Evolutionary conservation across 2,797 vertebrate genomes (phyloP).

Genomic region (Eospalax fontanierii): DNA sequence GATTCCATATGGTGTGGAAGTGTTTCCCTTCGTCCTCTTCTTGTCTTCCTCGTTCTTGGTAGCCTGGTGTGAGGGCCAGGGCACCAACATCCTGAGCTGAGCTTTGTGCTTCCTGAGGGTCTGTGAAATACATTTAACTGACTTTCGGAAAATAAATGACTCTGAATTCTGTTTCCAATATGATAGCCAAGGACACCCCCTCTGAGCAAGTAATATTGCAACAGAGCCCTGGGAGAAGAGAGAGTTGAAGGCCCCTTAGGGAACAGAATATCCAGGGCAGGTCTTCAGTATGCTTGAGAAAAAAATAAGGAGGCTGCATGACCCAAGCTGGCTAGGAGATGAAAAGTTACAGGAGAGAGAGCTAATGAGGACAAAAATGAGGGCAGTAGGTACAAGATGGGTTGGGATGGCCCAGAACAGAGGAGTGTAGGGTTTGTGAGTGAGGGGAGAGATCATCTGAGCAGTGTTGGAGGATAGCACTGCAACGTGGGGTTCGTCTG

Average conservation of each 20-base stretch:
- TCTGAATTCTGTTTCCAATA: background rate
- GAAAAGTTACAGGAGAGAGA: background rate
- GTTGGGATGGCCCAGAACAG: background rate
- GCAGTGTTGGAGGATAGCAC: background rate
- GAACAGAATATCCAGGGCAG: background rate
- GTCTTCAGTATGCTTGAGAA: background rate
- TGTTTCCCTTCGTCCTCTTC: background rate
- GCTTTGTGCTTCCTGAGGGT: background rate
- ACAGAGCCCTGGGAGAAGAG: background rate
- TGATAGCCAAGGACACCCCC: background rate
- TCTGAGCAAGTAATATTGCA: background rate
- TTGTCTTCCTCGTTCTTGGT: background rate
- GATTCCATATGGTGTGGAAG: background rate
- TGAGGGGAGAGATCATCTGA: background rate
- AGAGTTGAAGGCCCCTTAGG: background rate
- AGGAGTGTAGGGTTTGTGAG: background rate
- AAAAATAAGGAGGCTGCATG: background rate
- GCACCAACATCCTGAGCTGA: background rate
- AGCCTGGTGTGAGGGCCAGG: too few species aligned
- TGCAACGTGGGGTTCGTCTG: background rate
- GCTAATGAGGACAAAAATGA: background rate
- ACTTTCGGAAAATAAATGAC: background rate
- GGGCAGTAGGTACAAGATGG: background rate
- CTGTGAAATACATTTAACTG: background rate
- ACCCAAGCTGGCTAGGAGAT: background rate